Conservation (phyloP, 2,797 vertebrate species). For the Synaphobranchus kaupii region DNA sequence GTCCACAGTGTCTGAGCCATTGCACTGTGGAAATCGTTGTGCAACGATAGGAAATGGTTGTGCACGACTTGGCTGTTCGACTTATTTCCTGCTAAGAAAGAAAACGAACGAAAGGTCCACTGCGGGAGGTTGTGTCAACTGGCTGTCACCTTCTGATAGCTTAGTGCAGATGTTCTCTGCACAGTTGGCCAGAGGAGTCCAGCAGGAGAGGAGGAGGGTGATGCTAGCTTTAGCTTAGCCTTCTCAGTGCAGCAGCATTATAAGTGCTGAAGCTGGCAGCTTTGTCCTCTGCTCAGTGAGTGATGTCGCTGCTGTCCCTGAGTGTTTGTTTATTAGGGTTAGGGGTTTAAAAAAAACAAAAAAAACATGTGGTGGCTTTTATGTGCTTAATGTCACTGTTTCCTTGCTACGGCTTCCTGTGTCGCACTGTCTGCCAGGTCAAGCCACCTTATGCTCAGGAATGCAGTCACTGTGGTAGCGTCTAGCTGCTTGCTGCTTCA, state of each 20-base stretch:
- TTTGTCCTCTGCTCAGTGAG: neutral
- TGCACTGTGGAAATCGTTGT: neutral
- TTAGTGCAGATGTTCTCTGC: neutral
- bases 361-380: neutral
- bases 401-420: neutral
- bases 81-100: neutral
- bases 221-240: neutral
- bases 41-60: neutral
- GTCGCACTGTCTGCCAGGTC: neutral
- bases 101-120: neutral
- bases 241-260: neutral
- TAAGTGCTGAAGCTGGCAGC: neutral
- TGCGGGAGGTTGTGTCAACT: neutral
- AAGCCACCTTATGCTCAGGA: neutral
- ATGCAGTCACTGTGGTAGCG: conserved; percentile 28
- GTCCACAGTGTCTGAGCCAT: neutral
- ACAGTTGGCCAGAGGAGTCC: neutral
- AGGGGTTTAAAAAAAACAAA: no score
- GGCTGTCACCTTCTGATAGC: neutral
- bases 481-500: neutral
- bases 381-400: neutral
- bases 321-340: neutral
- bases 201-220: neutral
- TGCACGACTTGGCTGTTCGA: neutral
- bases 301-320: conserved; percentile 23